A percentile compares a stretch with the other conserved stretches of the same genome.
Conservation (phyloP, 1,140 invertebrate genomes). For the Drosophila albomicans region DNA sequence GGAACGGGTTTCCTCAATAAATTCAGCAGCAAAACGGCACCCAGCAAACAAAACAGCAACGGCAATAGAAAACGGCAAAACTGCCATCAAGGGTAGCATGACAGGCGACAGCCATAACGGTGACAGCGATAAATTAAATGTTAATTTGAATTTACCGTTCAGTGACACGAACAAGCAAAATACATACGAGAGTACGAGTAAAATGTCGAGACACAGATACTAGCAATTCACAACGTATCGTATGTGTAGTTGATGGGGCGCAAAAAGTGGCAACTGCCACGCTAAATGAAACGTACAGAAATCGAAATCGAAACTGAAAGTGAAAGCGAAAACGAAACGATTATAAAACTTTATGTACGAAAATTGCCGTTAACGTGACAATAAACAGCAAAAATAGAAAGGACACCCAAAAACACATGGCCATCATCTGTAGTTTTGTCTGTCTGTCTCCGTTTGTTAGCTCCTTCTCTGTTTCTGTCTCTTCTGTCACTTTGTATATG, state of each 20-base stretch:
- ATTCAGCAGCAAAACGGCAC: conserved; percentile 42
- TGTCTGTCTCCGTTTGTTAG: neutral
- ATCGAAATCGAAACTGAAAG: conserved; percentile 59
- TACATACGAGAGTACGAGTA: conserved; percentile 20
- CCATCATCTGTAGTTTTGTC: conserved; percentile 4
- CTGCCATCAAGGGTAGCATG: conserved; percentile 42
- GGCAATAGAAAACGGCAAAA: neutral
- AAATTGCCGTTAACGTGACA: conserved; percentile 81
- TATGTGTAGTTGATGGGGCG: conserved; percentile 37
- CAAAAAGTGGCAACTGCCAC: conserved; percentile 69
- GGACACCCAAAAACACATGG: conserved; percentile 25
- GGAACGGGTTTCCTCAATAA: conserved; percentile 74
- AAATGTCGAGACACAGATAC: conserved; percentile 26
- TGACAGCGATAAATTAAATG: conserved; percentile 84
- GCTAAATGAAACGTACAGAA: conserved; percentile 64
- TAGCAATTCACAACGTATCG: neutral
- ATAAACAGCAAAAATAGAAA: conserved; percentile 65
- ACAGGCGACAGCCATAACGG: conserved; percentile 83
- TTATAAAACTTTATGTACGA: conserved; percentile 74
- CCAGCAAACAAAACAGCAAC: conserved; percentile 27
- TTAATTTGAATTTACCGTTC: conserved; percentile 84
- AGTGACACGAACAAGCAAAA: conserved; percentile 72
- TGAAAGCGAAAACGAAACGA: conserved; percentile 44
- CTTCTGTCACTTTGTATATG: neutral
- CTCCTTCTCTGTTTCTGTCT: neutral